Base-by-base conservation (phyloP, 2,888 invertebrate genomes). In the Metalampra italica region DNA sequence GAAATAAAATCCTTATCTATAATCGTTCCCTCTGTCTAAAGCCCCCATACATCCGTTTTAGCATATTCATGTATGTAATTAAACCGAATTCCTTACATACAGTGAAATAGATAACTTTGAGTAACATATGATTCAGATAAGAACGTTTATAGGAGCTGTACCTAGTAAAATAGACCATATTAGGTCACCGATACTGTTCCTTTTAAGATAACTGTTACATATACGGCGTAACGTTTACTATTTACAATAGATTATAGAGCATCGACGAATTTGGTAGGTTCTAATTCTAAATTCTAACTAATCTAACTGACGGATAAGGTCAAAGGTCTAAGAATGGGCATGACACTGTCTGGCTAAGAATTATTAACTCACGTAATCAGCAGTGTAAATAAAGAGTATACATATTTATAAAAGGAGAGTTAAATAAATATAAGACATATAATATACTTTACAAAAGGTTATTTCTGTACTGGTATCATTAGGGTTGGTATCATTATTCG, bases 1-100 rank as follows among this genome's bases (percentile, higher is more conserved):
- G 22, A 3, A 34, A 11, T 9, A 11, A 34, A 34, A 9, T 9
- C 40, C 73, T 81, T 81, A 83, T 78, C 82, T 74, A 68, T 74
- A n/a, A n/a, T n/a, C n/a, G n/a, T n/a, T n/a, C n/a, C n/a, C n/a
- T n/a, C n/a, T n/a, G n/a, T n/a, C n/a, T n/a, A n/a, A n/a, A 72
- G 72, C 77, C 79, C 71, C 78, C 78, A 75, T 70, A 56, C 56
- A 58, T 49, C 55, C 22, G 22, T 22, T 36, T 36, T 36, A n/a
- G n/a, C 9, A 36, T n/a, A 36, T 36, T n/a, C 36, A 36, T 5
- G 22, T 22, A 36, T 2, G 1, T n/a, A 36, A 36, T 36, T 36
- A 32, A 3, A 32, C 1, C 11, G 8, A 36, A n/a, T n/a, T 36
- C n/a, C 36, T 3, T 36, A n/a, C 11, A n/a, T n/a, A n/a, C 36